These are phyloP conservation scores for Molothrus aeneus DNA, from an alignment of 2,797 vertebrate genomes.

Conservation along the genomic window DNA sequence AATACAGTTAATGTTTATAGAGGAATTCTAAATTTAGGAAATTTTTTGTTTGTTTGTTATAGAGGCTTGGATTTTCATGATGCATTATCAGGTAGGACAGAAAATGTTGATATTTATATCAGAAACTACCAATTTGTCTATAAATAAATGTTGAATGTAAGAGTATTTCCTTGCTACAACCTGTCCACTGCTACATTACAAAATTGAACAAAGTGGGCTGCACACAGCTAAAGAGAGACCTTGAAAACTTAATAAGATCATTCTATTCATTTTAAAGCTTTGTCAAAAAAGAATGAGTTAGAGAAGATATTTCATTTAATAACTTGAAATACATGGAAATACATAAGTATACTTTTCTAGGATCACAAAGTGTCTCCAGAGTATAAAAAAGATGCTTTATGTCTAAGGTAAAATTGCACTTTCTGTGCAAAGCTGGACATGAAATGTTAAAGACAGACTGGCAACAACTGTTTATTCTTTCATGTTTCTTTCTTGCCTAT, in stretches of 20 bases:
- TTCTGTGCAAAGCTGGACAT: not conserved
- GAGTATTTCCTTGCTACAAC: not conserved
- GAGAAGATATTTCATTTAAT: not conserved
- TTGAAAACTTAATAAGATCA: not conserved
- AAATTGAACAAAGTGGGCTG: not conserved
- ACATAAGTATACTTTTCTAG: not conserved
- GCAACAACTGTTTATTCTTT: not conserved
- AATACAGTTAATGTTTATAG: not conserved
- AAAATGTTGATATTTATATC: not conserved
- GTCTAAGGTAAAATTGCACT: not conserved
- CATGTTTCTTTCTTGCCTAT: not conserved
- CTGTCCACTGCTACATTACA: not conserved
- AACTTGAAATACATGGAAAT: not conserved
- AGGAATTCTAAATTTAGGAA: not conserved
- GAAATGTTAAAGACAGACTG: not conserved
- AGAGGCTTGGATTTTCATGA: not conserved
- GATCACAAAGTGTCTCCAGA: not conserved
- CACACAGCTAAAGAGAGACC: not conserved
- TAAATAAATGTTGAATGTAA: not conserved
- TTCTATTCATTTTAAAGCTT: not conserved
- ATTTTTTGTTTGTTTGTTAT: not conserved
- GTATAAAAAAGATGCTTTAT: not conserved
- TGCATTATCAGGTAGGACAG: not conserved
- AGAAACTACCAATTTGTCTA: not conserved
- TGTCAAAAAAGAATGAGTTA: not conserved